Base-by-base conservation (phyloP, 2,113 vertebrate species). In the Barbus barbus region DNA sequence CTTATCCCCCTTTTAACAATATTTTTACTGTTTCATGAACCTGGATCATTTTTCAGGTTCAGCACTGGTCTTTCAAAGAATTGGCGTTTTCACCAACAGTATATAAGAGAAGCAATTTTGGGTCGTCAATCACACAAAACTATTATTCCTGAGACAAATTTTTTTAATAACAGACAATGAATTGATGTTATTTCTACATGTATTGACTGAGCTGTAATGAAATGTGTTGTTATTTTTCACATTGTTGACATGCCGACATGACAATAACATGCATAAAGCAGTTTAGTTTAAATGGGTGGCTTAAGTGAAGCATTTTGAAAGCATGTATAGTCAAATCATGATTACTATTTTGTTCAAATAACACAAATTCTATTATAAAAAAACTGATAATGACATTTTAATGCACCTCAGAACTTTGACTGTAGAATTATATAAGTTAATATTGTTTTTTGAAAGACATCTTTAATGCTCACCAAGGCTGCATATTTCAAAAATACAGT, bases 1-100 rank as follows among this genome's bases (percentile, higher is more conserved):
- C 82, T 74, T 75, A 11, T 20, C 1, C 1, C n/a, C 53, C 73
- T 58, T 71, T 75, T 36, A 16, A 67, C 85, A 63, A 71, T 78
- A 65, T 75, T 71, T 86, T 63, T 44, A 44, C 46, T 31, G 33
- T 81, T 69, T 78, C 65, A 77, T 78, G 78, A 87, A 58, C 24
- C 65, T 36, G 58, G 53, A 77, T 31, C 1, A 31, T 77, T 78
- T 46, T 12, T 44, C 28, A 63, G 16, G 22, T 38, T 69, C 5
- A 26, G 28, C 48, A 16, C 63, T 33, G 18, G n/a, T 80, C 56
- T 38, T 48, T 87, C 36, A 76, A 12, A 77, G 41, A 48, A 77
- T 77, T 41, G 67, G 9, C 9, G 7, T 76, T 76, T 76, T 76
- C 2, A 0, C 4, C 22, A 14, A 22, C 46, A 76, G 18, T 56